Evolutionary conservation across 2,888 invertebrate genomes (phyloP), one percentile per base, ranked within the genome.

Genomic region (Lasioglossum morio): DNA sequence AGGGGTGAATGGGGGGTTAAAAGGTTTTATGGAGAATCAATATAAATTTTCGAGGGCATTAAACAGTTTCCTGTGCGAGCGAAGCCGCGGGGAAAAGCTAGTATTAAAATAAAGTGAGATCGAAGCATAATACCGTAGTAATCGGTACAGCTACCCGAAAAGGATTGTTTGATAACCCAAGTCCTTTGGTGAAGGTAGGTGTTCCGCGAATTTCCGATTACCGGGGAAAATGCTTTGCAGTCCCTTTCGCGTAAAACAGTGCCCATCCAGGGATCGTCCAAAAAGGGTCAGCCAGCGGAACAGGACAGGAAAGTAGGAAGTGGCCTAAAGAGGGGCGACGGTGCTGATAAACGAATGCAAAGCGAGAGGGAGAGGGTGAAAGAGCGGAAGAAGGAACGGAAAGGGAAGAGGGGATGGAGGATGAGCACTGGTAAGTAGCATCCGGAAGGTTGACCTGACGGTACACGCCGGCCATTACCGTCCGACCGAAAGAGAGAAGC

Each of bases 371-470:
- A 73, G 73, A 73, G 79, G 14, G 74, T 73, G 74, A 73, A 81
- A 74, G 57, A 70, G 69, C 43, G 74, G 60, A 57, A 10, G 72
- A 23, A 12, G 14, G 37, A 34, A 46, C 10, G 77, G 46, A 69
- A 72, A 66, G 77, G 40, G 43, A 74, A 66, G 43, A 40, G 40
- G 60, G 72, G 43, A 27, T 79, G 79, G 83, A 87, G 89, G 80
- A 87, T 82, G 82, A 82, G 72, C 73, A 48, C 57, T 79, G 85
- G 72, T 88, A 87, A 85, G 84, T 91, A 79, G 85, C 81, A 84
- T 90, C 85, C 89, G 87, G 82, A 81, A 80, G 85, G 76, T 60
- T 84, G 89, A 88, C 88, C 85, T 79, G 74, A 19, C 75, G 60
- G 57, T 80, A 76, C 81, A 69, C 81, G 79, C 77, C 85, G 79